phyloP scores from a whole-genome alignment of 2,888 invertebrate genomes.

The Trachelus tabidus region DNA sequence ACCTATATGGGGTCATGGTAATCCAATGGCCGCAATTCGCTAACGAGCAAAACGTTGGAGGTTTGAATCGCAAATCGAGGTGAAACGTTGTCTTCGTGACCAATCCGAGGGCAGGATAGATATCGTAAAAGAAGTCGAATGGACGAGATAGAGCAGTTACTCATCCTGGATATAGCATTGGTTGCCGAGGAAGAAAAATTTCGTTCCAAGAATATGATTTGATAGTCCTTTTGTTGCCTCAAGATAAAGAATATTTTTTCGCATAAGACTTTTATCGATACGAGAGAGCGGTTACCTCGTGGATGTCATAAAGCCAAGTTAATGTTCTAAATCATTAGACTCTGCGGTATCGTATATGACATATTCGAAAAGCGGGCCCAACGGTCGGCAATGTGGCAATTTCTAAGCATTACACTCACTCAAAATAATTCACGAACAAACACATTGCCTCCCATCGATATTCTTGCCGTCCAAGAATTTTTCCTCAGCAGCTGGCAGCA shows the following conservation, averaged over 20 bases:
- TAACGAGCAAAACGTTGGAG: constrained; percentile 4
- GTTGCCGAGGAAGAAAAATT: neutral
- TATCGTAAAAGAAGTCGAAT: neutral
- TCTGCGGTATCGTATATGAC: neutral
- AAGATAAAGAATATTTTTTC: neutral
- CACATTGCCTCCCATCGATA: constrained; percentile 22
- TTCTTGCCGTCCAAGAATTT: constrained; percentile 19
- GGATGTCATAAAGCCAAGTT: neutral
- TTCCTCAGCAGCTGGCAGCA: constrained; percentile 15
- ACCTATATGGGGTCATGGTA: neutral
- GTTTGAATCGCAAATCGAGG: constrained; percentile 1
- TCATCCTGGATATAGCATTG: neutral
- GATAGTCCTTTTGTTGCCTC: neutral
- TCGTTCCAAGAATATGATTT: neutral
- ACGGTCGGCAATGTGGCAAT: constrained; percentile 14
- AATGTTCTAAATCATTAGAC: neutral
- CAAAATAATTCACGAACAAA: constrained; percentile 23
- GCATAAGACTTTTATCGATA: neutral
- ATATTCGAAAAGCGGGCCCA: neutral
- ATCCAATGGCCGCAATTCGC: neutral
- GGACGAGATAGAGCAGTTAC: neutral
- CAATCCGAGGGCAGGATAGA: neutral
- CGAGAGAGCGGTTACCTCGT: neutral
- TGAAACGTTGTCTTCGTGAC: neutral
- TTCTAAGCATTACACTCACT: constrained; percentile 18